These are phyloP conservation scores for Gymnorhina tibicen DNA, from an alignment of 2,113 vertebrate genomes.

Conservation along the genomic window DNA sequence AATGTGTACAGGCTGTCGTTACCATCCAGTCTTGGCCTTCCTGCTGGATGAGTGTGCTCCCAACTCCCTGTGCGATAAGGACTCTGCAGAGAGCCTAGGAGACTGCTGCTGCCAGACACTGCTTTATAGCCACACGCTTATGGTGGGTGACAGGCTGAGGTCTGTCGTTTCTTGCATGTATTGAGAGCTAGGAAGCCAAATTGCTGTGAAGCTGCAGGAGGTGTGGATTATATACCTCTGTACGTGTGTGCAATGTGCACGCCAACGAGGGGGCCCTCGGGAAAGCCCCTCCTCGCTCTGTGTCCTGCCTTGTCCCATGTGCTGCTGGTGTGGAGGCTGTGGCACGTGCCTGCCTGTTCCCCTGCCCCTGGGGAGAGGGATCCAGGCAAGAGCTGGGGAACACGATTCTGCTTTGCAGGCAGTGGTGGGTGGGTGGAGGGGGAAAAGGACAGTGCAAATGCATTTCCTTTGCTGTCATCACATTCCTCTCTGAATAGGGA, in stretches of 20 bases:
- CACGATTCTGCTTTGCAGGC: background rate
- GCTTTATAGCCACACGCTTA: rapidly evolving
- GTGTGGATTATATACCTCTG: background rate
- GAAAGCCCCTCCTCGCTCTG: background rate
- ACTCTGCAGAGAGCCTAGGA: background rate
- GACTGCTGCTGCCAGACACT: background rate
- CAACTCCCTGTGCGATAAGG: background rate
- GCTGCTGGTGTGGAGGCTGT: background rate
- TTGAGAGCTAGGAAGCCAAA: background rate
- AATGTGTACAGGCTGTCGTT: background rate
- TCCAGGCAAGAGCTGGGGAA: background rate
- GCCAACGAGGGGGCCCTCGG: too few species aligned
- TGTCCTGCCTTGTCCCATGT: background rate
- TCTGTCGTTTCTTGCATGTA: background rate
- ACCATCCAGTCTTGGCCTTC: background rate
- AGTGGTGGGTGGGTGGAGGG: background rate
- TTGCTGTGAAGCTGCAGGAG: background rate
- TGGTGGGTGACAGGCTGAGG: background rate
- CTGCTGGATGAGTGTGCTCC: background rate
- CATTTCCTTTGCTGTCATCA: background rate
- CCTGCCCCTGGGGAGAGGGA: background rate
- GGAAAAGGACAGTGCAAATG: background rate
- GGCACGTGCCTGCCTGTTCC: background rate
- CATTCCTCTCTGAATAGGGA: background rate
- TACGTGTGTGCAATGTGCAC: rapidly evolving